Base-by-base conservation (phyloP, 2,888 invertebrate species). In the Calameuta pallipes region DNA sequence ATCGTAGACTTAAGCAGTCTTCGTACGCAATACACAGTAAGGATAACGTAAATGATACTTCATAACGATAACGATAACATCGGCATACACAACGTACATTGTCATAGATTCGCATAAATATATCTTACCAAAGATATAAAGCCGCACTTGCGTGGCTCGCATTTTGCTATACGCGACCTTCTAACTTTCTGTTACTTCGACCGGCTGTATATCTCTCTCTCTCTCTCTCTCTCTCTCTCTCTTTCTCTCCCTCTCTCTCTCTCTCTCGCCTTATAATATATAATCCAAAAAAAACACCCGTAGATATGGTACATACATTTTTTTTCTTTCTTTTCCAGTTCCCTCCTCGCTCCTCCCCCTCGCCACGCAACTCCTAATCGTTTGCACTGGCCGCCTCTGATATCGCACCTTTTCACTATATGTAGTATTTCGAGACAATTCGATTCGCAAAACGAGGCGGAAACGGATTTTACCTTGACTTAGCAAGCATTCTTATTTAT, bases 401-500 rank as follows among this genome's bases (percentile, higher is more conserved):
- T 33, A 4, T 41, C 41, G 15, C 6, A 15, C 41, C 41, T 15
- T 41, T 15, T 4, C 15, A 15, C 15, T 13, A 15, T 13, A 6
- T 33, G 0, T 33, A 4, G 4, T 33, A 0, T 15, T 15, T 41
- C 41, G 41, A 41, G 41, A 41, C 15, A 15, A 15, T 15, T 41
- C 41, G 41, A 15, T 30, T 36, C 74, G 35, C 35, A 15, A 36
- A 0, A 34, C 74, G 35, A 34, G 34, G 35, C 36, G 35, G 12
- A n/a, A 34, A n/a, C 35, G 35, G 23, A 35, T n/a, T 78, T 75
- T 76, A 78, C 74, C 81, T 87, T 86, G 85, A 86, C 87, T 90
- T 89, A 90, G 88, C 90, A 90, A 90, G 90, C 89, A 88, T 88
- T 90, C 87, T 89, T 88, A 89, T 89, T 90, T 89, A 90, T 90